A percentile compares a stretch with the other conserved stretches of the same genome.
These are phyloP conservation scores for Sceloporus undulatus DNA, from an alignment of 2,113 vertebrate species.

Conservation along the genomic window DNA sequence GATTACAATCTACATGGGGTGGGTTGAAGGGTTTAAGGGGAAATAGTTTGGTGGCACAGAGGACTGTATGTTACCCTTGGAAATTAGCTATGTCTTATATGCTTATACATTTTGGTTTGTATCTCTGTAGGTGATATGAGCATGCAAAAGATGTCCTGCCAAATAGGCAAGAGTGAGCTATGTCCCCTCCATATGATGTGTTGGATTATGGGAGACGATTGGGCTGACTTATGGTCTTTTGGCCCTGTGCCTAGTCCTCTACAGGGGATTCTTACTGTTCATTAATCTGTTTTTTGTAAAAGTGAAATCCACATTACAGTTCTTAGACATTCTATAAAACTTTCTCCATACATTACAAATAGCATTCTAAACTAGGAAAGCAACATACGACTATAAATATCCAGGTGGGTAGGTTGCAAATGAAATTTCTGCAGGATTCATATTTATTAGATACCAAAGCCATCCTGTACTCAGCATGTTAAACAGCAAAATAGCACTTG, in stretches of 20 bases:
- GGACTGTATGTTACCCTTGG: neutral
- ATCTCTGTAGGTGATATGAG: neutral
- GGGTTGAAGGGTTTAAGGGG: neutral
- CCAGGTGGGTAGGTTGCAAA: neutral
- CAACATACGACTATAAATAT: neutral
- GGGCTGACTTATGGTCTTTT: neutral
- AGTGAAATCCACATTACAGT: neutral
- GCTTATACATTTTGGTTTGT: neutral
- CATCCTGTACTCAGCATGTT: constrained; percentile 34
- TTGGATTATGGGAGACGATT: neutral
- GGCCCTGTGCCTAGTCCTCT: neutral
- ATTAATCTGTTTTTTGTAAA: neutral
- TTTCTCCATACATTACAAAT: neutral
- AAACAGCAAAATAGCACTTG: constrained; percentile 59
- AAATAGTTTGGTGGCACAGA: neutral
- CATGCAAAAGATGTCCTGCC: neutral
- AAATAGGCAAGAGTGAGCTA: neutral
- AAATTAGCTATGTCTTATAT: neutral
- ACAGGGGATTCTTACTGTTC: neutral
- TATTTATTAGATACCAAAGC: constrained; percentile 8
- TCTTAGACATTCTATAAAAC: constrained; percentile 4
- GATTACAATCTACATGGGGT: neutral
- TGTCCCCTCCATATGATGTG: neutral
- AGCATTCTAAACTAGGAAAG: neutral
- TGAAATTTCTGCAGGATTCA: constrained; percentile 22